phyloP scores from a whole-genome alignment of 2,797 vertebrate genomes.

The Poeciliopsis paucimaculata region DNA sequence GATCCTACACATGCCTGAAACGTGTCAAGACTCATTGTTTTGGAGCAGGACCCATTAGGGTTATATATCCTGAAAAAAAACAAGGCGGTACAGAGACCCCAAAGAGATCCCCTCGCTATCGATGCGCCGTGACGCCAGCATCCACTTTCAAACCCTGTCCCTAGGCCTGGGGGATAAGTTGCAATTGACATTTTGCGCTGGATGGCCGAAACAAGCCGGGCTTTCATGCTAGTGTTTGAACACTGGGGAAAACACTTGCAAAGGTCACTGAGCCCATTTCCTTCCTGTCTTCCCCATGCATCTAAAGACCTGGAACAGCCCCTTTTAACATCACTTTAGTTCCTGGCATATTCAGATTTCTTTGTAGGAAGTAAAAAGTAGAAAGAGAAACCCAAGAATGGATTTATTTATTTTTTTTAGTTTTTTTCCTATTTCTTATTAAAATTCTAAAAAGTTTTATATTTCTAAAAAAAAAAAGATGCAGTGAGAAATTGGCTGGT shows the following conservation, averaged over 20 bases:
- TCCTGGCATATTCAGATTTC: slow-evolving; percentile 74
- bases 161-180: slow-evolving; percentile 84
- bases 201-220: slow-evolving; percentile 86
- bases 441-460: background rate
- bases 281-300: slow-evolving; percentile 73
- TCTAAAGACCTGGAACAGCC: slow-evolving; percentile 78
- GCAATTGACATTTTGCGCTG: slow-evolving; percentile 86
- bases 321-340: slow-evolving; percentile 76
- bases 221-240: slow-evolving; percentile 88
- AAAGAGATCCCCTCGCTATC: slow-evolving; percentile 65
- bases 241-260: slow-evolving; percentile 84
- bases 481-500: background rate
- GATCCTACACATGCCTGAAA: slow-evolving; percentile 8
- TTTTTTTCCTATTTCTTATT: slow-evolving; percentile 16
- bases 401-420: slow-evolving; percentile 45
- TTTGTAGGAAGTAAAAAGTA: slow-evolving; percentile 61
- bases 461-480: background rate
- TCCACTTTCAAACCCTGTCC: slow-evolving; percentile 83
- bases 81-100: slow-evolving; percentile 59
- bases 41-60: slow-evolving; percentile 20
- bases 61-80: slow-evolving; percentile 26
- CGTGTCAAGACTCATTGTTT: slow-evolving; percentile 28
- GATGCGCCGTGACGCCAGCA: slow-evolving; percentile 78
- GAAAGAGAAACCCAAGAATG: slow-evolving; percentile 37
- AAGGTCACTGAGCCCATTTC: slow-evolving; percentile 89